Conservation (phyloP, 2,888 invertebrate species). For the Furcula furcula region DNA sequence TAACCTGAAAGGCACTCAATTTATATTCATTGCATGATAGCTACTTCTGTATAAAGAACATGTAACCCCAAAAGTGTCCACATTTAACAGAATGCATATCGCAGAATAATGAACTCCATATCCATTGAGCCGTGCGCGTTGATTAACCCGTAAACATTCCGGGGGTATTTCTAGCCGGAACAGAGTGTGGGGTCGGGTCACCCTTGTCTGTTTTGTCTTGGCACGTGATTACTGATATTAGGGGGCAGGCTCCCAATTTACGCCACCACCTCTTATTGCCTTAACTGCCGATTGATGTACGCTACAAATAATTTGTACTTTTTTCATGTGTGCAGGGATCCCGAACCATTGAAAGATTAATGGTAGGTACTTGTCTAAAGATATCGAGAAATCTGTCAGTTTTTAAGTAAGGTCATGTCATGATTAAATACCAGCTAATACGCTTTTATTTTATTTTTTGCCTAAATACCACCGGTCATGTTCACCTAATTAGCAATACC, state of each 20-base stretch:
- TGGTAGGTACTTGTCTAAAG: not conserved
- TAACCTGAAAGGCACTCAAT: not conserved
- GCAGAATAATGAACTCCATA: slow-evolving; percentile 47
- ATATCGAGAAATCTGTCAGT: slow-evolving; percentile 4
- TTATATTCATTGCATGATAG: not conserved
- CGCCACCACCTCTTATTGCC: slow-evolving; percentile 57
- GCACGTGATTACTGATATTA: slow-evolving; percentile 68
- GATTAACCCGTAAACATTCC: slow-evolving; percentile 66
- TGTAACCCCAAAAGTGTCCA: slow-evolving; percentile 17
- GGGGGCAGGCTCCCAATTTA: slow-evolving; percentile 69
- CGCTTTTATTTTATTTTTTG: no score
- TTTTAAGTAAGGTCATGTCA: not conserved
- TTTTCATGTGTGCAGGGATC: slow-evolving; percentile 17
- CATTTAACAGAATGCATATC: slow-evolving; percentile 32
- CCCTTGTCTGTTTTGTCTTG: slow-evolving; percentile 50
- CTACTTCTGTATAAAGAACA: not conserved
- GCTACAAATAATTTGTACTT: slow-evolving; percentile 37
- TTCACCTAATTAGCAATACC: no score
- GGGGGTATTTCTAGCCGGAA: slow-evolving; percentile 57
- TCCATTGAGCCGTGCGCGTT: slow-evolving; percentile 45
- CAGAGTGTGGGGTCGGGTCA: slow-evolving; percentile 52
- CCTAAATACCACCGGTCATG: no score
- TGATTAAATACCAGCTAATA: no score
- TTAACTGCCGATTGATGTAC: slow-evolving; percentile 57
- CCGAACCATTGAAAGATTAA: slow-evolving; percentile 15